Evolutionary conservation across 2,888 invertebrate genomes (phyloP).

Genomic region (Saturnia pavonia): DNA sequence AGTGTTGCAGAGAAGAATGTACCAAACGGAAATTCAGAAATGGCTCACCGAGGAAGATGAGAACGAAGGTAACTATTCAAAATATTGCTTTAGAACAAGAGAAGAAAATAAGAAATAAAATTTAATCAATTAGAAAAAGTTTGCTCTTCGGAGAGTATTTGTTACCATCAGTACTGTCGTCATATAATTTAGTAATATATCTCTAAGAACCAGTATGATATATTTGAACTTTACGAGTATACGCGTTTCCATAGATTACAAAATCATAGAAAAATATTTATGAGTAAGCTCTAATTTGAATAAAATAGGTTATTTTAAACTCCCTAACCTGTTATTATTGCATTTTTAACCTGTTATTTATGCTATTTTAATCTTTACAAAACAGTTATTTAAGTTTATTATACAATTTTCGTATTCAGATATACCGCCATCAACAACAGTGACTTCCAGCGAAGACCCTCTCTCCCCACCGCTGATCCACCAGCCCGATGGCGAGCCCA

Average conservation of each 20-base stretch:
- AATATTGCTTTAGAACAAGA: background rate
- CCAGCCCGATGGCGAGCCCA: conserved; percentile 51
- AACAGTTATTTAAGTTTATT: background rate
- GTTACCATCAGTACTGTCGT: no score
- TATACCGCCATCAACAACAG: conserved; percentile 64
- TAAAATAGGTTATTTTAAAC: background rate
- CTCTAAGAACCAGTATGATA: background rate
- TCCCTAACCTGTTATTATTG: background rate
- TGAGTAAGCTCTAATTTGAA: background rate
- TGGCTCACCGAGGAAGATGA: conserved; percentile 87
- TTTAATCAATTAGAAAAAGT: no score
- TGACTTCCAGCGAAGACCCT: conserved; percentile 68
- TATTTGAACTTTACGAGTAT: background rate
- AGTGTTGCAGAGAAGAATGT: conserved; percentile 89
- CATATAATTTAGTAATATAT: background rate
- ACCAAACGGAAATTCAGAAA: conserved; percentile 86
- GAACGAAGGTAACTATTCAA: conserved; percentile 65
- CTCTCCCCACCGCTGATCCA: conserved; percentile 66
- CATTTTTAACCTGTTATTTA: no score
- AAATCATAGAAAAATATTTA: no score
- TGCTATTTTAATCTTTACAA: no score
- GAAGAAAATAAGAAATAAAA: background rate
- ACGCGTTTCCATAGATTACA: no score
- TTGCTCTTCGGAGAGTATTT: no score
- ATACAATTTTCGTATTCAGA: conserved; percentile 39